Evolutionary conservation across 2,113 vertebrate species (phyloP), one percentile per base, ranked within the genome.

Genomic region (Laticauda colubrina): DNA sequence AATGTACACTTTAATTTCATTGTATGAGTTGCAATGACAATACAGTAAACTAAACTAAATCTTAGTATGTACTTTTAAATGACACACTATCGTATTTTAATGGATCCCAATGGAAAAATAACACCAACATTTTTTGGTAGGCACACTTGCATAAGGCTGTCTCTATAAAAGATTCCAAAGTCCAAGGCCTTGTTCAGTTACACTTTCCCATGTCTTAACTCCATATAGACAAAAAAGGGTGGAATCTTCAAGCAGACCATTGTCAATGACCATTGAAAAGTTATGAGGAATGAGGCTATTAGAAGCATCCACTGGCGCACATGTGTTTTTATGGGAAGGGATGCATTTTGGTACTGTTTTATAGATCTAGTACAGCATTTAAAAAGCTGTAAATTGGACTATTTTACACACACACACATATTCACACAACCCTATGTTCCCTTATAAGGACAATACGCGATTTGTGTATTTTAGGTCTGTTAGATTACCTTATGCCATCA

Each of bases 401-500:
- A 12, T 90, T 23, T 91, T 21, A 91, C 92, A 92, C 92, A 53
- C 51, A 53, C 9, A 53, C 51, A 53, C 51, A 53, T 51, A 51
- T 12, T 45, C 45, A 45, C 45, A 45, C 5, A 45, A 4, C 45
- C 45, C 91, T 90, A 94, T 75, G 93, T 95, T 93, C 88, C 39
- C 26, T 4, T 88, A 2, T 88, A 57, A 89, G 21, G 90, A 95
- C 96, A 96, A 94, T 93, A 89, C 34, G 75, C 7, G 29, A 87
- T 96, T 93, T 95, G 95, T 95, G 87, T 54, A 92, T 93, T 89
- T 64, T 94, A 94, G 75, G 93, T 94, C 91, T 93, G 92, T 92
- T 93, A 20, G 75, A 89, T 92, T 93, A 55, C 94, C 64, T 93
- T 93, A 51, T 95, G 93, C 94, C 94, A 94, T 93, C 89, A 12